Conservation (phyloP, 2,797 vertebrate genomes). For the Vipera ursinii region DNA sequence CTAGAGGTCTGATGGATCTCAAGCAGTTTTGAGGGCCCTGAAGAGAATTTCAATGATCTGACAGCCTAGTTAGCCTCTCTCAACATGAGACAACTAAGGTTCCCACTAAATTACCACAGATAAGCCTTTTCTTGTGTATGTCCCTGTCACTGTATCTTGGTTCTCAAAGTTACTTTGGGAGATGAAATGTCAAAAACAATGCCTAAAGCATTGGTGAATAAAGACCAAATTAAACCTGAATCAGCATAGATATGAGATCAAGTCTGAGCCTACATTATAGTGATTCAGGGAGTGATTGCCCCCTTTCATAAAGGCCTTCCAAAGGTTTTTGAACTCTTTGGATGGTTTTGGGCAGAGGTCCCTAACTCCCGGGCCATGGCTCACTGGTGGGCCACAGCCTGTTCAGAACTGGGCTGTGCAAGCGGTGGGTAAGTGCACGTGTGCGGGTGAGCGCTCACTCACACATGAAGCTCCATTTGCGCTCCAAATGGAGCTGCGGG, state of each 20-base stretch:
- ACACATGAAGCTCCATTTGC: no score
- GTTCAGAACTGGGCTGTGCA: no score
- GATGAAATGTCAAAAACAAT: background rate
- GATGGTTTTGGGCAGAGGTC: background rate
- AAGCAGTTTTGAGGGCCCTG: background rate
- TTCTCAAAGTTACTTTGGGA: background rate
- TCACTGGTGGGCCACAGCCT: no score
- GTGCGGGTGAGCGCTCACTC: no score
- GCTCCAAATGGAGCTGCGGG: no score
- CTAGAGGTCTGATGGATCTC: background rate
- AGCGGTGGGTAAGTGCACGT: no score
- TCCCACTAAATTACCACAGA: background rate
- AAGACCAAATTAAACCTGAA: background rate
- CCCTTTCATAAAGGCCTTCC: background rate
- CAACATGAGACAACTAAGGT: background rate
- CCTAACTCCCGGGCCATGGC: no score
- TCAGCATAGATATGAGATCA: background rate
- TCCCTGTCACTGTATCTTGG: background rate
- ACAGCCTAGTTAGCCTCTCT: background rate
- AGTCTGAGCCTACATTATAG: background rate
- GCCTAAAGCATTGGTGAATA: background rate
- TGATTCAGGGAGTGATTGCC: background rate
- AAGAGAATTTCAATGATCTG: background rate
- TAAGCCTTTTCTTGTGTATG: background rate
- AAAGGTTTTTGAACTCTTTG: background rate